Evolutionary conservation across 2,888 invertebrate species (phyloP).

Genomic region (Cheilosia grossa): DNA sequence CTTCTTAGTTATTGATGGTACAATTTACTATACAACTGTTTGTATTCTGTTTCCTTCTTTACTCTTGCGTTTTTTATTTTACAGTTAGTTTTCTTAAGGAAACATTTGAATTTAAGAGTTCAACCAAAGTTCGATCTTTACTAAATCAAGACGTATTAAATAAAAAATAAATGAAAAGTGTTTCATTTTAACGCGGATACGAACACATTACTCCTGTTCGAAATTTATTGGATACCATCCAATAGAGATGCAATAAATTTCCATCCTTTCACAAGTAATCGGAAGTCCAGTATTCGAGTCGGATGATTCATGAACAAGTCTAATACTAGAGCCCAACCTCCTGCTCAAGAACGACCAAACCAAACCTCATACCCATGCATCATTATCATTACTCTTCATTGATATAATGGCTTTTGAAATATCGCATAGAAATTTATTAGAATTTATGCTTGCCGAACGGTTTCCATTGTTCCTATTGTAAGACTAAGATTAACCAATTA

Average conservation of each 20-base stretch:
- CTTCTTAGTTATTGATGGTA: too few species aligned
- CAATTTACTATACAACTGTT: too few species aligned
- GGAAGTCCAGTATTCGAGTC: slow-evolving; percentile 57
- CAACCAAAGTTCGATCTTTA: too few species aligned
- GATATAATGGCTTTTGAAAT: slow-evolving; percentile 64
- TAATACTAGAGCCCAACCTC: background rate
- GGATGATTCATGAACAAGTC: slow-evolving; percentile 68
- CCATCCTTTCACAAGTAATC: slow-evolving; percentile 66
- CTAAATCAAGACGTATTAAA: too few species aligned
- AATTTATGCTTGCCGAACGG: slow-evolving; percentile 58
- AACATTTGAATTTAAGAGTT: too few species aligned
- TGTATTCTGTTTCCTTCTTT: too few species aligned
- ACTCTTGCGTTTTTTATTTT: too few species aligned
- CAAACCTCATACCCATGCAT: slow-evolving; percentile 13
- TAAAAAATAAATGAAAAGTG: too few species aligned
- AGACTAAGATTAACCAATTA: slow-evolving; percentile 57
- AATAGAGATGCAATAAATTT: slow-evolving; percentile 70
- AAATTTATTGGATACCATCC: slow-evolving; percentile 71
- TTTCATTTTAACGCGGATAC: too few species aligned
- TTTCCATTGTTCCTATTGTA: background rate
- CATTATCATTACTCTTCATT: slow-evolving; percentile 64
- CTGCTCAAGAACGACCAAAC: background rate
- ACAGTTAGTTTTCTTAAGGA: too few species aligned
- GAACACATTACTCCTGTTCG: too few species aligned
- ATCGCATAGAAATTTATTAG: slow-evolving; percentile 50